A percentile compares a stretch with the other conserved stretches of the same genome.
Evolutionary conservation across 2,888 invertebrate genomes (phyloP).

Genomic region (Frankliniella fusca): DNA sequence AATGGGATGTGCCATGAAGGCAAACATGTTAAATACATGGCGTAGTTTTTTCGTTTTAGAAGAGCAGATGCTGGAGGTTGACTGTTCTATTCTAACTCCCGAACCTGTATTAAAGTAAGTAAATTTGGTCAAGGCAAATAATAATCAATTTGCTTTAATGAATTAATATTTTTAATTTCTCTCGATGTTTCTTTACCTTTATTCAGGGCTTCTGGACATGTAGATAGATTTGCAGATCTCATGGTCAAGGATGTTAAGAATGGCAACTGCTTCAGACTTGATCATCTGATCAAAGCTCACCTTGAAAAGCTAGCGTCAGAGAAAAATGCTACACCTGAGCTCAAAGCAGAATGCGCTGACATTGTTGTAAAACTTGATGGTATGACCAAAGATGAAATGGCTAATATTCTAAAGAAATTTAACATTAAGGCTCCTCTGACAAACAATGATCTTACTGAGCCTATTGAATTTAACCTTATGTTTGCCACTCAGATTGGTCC

Average conservation of each 20-base stretch:
- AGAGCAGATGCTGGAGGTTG: constrained; percentile 98
- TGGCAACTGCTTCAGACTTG: constrained; percentile 96
- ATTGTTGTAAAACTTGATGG: constrained; percentile 84
- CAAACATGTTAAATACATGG: constrained; percentile 91
- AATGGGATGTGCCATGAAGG: constrained; percentile 97
- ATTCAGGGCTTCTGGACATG: constrained; percentile 90
- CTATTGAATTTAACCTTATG: constrained; percentile 99
- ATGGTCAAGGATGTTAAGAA: constrained; percentile 97
- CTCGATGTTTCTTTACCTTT: constrained; percentile 10
- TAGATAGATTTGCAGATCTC: constrained; percentile 96
- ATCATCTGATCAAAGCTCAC: constrained; percentile 94
- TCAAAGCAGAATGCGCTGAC: constrained; percentile 69
- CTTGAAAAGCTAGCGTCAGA: constrained; percentile 80
- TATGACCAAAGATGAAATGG: constrained; percentile 87
- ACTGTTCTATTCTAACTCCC: constrained; percentile 95
- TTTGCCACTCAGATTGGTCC: constrained; percentile 98
- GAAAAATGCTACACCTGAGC: constrained; percentile 70
- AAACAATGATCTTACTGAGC: constrained; percentile 90
- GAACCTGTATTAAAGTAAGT: constrained; percentile 85
- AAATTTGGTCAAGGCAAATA: background rate
- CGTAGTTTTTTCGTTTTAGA: constrained; percentile 93
- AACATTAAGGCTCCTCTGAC: constrained; percentile 93
- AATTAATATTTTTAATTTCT: constrained; percentile 28
- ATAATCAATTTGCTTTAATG: background rate
- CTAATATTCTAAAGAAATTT: constrained; percentile 74